These are phyloP conservation scores for Orthonychiurus folsomi DNA, from an alignment of 2,888 invertebrate species.

Conservation along the genomic window DNA sequence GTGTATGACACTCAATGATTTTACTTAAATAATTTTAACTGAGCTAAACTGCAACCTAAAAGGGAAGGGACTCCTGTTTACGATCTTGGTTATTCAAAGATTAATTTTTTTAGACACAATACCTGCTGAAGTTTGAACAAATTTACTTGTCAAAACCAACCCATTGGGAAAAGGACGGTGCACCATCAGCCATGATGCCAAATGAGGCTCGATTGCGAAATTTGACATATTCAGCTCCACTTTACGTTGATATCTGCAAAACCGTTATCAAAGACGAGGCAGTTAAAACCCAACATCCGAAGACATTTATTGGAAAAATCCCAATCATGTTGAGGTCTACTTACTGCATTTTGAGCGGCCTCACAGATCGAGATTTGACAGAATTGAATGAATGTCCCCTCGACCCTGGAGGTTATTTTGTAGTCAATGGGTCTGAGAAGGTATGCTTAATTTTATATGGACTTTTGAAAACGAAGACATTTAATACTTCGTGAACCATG, in stretches of 20 bases:
- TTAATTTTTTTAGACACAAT: conserved; percentile 65
- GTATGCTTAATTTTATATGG: conserved; percentile 46
- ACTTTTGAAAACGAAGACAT: too few relatives aligned
- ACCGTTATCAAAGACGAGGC: conserved; percentile 87
- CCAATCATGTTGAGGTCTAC: conserved; percentile 98
- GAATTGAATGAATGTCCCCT: conserved; percentile 98
- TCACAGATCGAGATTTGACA: conserved; percentile 97
- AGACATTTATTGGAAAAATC: conserved; percentile 75
- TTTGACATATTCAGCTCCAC: conserved; percentile 93
- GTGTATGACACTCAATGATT: too few relatives aligned
- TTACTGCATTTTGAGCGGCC: conserved; percentile 85
- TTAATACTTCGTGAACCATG: not conserved
- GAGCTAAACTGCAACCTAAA: not conserved
- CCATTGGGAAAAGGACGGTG: conserved; percentile 99
- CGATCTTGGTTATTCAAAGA: conserved; percentile 12
- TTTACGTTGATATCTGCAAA: conserved; percentile 98
- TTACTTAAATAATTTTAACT: conserved; percentile 6
- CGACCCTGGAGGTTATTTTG: conserved; percentile 99
- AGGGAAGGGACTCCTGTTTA: too few relatives aligned
- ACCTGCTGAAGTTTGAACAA: conserved; percentile 93
- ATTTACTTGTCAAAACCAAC: conserved; percentile 98
- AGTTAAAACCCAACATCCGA: conserved; percentile 61
- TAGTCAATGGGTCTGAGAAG: conserved; percentile 98
- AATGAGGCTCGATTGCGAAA: conserved; percentile 96
- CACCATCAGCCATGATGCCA: conserved; percentile 99